These are phyloP conservation scores for Apostichopus parvimensis DNA, from an alignment of 35 echinoderm and acorn worm species.

Conservation along the genomic window DNA sequence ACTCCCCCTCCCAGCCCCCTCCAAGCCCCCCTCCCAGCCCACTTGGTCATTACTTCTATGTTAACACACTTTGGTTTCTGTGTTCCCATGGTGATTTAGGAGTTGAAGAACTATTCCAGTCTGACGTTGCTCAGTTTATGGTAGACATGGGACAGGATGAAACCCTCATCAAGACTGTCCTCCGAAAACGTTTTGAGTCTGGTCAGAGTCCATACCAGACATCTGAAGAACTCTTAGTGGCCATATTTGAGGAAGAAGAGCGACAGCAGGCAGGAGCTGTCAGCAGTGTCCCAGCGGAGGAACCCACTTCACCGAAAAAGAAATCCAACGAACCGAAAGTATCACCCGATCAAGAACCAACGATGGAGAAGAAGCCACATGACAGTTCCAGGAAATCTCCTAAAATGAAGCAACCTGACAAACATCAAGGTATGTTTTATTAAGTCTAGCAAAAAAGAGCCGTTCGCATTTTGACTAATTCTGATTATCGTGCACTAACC, in stretches of 20 bases:
- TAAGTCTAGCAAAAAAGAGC: too few relatives aligned
- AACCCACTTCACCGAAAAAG: not conserved
- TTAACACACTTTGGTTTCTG: not conserved
- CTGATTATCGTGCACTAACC: too few relatives aligned
- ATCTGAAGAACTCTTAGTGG: not conserved
- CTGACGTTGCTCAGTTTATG: constrained; percentile 4
- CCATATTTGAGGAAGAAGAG: not conserved
- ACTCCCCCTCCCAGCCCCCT: too few relatives aligned
- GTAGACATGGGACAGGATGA: not conserved
- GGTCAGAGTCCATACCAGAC: not conserved
- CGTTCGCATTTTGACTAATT: too few relatives aligned
- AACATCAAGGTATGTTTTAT: too few relatives aligned
- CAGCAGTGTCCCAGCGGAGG: not conserved
- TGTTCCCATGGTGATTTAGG: not conserved
- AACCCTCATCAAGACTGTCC: not conserved
- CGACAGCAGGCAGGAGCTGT: not conserved
- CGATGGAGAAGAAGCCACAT: not conserved
- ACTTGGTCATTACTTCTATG: too few relatives aligned
- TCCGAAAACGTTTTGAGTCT: not conserved
- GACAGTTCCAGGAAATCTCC: too few relatives aligned
- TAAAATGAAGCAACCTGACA: too few relatives aligned
- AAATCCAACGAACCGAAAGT: not conserved
- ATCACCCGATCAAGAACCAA: not conserved
- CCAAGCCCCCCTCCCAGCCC: too few relatives aligned
- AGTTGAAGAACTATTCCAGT: not conserved